These are phyloP conservation scores for Pogonophryne albipinna DNA, from an alignment of 2,797 vertebrate species.

Conservation along the genomic window DNA sequence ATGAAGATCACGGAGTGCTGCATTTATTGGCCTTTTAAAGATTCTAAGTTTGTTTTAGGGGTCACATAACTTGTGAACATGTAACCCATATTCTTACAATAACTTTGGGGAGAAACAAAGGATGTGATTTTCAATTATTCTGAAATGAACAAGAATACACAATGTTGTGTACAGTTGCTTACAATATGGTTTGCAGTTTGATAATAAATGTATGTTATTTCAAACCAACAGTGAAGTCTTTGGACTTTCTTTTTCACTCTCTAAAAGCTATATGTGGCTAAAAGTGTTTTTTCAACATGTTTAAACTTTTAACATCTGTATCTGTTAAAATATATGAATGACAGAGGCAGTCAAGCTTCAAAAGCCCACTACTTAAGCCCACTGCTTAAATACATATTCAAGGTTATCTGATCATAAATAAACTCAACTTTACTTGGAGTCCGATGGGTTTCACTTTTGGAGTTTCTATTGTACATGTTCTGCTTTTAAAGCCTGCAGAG, in stretches of 20 bases:
- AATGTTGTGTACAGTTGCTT: not conserved
- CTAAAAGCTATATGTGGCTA: not conserved
- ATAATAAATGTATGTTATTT: not conserved
- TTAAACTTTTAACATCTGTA: not conserved
- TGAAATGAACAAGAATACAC: not conserved
- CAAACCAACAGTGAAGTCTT: not conserved
- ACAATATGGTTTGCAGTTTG: not conserved
- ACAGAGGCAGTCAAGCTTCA: not conserved
- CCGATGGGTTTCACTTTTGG: not conserved
- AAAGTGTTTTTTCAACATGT: not conserved
- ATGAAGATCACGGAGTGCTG: not conserved
- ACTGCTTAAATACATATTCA: slow-evolving; percentile 1
- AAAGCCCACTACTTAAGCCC: not conserved
- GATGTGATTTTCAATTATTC: too few relatives aligned
- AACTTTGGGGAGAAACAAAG: too few relatives aligned
- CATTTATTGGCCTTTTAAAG: not conserved
- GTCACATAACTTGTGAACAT: too few relatives aligned
- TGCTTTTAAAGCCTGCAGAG: too few relatives aligned
- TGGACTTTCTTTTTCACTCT: not conserved
- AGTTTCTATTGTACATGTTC: too few relatives aligned
- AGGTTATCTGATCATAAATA: slow-evolving; percentile 8
- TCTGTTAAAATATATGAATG: not conserved
- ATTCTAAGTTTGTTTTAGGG: too few relatives aligned
- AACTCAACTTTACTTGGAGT: not conserved
- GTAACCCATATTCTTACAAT: too few relatives aligned